These are phyloP conservation scores for Indri indri DNA, from an alignment of 2,113 vertebrate genomes.

Conservation along the genomic window DNA sequence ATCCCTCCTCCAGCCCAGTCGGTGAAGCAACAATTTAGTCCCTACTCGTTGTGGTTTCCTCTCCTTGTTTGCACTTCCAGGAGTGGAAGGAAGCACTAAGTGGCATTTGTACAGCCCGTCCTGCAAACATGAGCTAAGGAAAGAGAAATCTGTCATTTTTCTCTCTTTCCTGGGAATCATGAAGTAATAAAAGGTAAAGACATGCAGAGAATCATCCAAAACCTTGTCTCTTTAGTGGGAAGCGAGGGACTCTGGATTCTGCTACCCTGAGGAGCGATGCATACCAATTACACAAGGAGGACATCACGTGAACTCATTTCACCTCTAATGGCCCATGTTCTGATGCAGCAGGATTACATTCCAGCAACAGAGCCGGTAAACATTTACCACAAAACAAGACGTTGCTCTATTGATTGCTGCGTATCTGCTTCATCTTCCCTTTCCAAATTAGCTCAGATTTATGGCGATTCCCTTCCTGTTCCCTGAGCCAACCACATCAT, in stretches of 20 bases:
- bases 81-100: neutral
- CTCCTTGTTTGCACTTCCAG: slow-evolving; percentile 2
- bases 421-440: slow-evolving; percentile 62
- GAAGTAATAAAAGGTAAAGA: neutral
- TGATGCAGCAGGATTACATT: neutral
- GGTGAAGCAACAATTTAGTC: neutral
- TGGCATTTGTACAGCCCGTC: neutral
- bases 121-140: neutral
- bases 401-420: neutral
- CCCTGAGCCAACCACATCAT: neutral
- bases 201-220: neutral
- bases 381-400: slow-evolving; percentile 46
- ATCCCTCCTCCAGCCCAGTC: neutral
- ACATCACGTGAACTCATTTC: neutral
- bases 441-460: slow-evolving; percentile 72
- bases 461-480: slow-evolving; percentile 64
- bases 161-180: neutral
- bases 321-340: slow-evolving; percentile 9
- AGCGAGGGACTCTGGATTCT: neutral
- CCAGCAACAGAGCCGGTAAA: slow-evolving; percentile 14
- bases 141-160: neutral
- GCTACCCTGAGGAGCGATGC: neutral
- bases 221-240: neutral
- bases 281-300: neutral
- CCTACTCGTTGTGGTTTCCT: neutral